A percentile compares a stretch with the other conserved stretches of the same genome.
Evolutionary conservation across 2,888 invertebrate genomes (phyloP).

Genomic region (Agriopis leucophaearia): DNA sequence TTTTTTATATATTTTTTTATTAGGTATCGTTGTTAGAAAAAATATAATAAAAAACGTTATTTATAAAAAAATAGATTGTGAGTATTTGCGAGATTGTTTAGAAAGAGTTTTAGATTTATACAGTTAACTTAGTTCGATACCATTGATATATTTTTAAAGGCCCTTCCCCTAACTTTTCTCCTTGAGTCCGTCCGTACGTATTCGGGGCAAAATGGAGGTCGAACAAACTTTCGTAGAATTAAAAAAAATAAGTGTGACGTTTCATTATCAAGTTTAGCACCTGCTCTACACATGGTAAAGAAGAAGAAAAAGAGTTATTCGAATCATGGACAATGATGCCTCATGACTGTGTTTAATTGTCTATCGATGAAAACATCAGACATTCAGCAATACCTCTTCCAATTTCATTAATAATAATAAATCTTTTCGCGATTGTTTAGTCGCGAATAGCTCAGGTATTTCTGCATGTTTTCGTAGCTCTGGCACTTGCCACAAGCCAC

Average conservation of each 20-base stretch:
- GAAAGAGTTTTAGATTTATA: not conserved
- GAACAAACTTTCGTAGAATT: slow-evolving; percentile 20
- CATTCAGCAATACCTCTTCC: too few species aligned
- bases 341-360: too few species aligned
- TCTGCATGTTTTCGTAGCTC: not conserved
- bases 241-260: slow-evolving; percentile 27
- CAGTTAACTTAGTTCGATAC: not conserved
- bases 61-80: too few species aligned
- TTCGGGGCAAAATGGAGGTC: slow-evolving; percentile 24
- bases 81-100: too few species aligned
- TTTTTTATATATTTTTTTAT: too few species aligned
- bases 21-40: too few species aligned
- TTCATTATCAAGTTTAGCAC: slow-evolving; percentile 27
- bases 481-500: not conserved
- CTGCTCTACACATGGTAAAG: slow-evolving; percentile 12
- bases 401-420: too few species aligned
- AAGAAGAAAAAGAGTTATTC: not conserved
- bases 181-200: not conserved
- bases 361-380: too few species aligned
- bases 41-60: too few species aligned
- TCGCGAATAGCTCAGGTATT: too few species aligned
- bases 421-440: too few species aligned
- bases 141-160: not conserved
- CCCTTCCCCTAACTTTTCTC: not conserved
- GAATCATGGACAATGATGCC: not conserved